Base-by-base conservation (phyloP, 2,888 invertebrate species). In the Autographa gamma region DNA sequence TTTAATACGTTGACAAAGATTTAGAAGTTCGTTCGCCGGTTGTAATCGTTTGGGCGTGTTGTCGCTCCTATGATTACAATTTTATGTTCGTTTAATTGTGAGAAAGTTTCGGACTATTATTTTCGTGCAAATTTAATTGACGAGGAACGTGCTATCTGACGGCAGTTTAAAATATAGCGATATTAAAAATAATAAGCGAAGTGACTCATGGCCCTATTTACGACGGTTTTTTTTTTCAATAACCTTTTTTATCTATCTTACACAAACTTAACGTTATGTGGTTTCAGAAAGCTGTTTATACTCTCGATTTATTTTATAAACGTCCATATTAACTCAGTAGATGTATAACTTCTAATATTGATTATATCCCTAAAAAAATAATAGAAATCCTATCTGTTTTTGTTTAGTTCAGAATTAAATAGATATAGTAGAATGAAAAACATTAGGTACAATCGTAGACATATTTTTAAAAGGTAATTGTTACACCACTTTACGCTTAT, bases 1-100 rank as follows among this genome's bases (percentile, higher is more conserved):
- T 95, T 95, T 95, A 95, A 95, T 90, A 86, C 93, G 93, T 86
- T 92, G 88, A 95, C 95, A 95, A 95, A 95, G 94, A 93, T 94
- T 85, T 48, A 48, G 48, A n/a, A 48, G 76, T 79, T 69, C 80
- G 75, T 88, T 86, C n/a, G 48, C 8, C 48, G 48, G 90, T 91
- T 85, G 91, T 93, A 94, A 95, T 93, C 90, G 93, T 79, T 88
- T 79, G 86, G 93, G 95, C 92, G 93, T 91, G 89, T 85, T 89
- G 90, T 86, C 86, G 83, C 87, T 85, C 87, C 85, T 85, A 88
- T 86, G 83, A 91, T 93, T 91, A 90, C 91, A 89, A 93, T 92
- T 93, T 94, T 91, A 94, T 92, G 91, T 89, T 88, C 84, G 83
- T 89, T 90, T 92, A 90, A 92, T 92, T 93, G 93, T 94, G 95